Evolutionary conservation across 2,113 vertebrate species (phyloP), one percentile per base, ranked within the genome.

Genomic region (Oryzias celebensis): DNA sequence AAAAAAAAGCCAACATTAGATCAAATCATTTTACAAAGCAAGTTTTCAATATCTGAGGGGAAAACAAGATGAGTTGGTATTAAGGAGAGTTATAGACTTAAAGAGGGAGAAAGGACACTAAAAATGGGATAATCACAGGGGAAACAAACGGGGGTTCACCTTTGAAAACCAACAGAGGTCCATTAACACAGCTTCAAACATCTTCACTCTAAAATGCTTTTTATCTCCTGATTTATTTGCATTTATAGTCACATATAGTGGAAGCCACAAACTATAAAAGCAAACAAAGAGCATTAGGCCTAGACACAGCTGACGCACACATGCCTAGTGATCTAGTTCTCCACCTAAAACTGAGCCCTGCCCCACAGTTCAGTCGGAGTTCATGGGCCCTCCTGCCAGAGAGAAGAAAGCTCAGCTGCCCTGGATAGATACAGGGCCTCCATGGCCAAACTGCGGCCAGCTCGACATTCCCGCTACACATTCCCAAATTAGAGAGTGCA

Each of bases 401-500:
- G 53, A 41, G 59, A 52, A 70, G 56, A 76, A 59, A 71, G 71
- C 79, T 80, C 76, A 22, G 78, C 59, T 68, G 65, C 80, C 72
- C 81, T 86, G 75, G 72, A 85, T 80, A 63, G 72, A 85, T 80
- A 63, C 58, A 71, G 62, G 68, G 77, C 75, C 75, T 80, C 66
- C 68, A 75, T 42, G 69, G 81, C 84, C 82, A 85, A 84, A 81
- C 51, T 83, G 78, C 71, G 89, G 86, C 86, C 65, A 65, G 77
- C 57, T 22, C 77, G 53, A 51, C 69, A 85, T 85, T 86, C 75
- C 73, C 60, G 47, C 82, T 77, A 80, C 77, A 85, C 77, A 81
- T 73, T 85, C 78, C 73, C 77, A 86, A 90, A 90, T 90, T 89
- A 88, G 72, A 89, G 87, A 88, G 80, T 77, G 79, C 84, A 83